Percentiles rank a stretch among this genome's conserved stretches.
phyloP scores from a whole-genome alignment of 2,113 vertebrate genomes.

The Agapornis roseicollis region DNA sequence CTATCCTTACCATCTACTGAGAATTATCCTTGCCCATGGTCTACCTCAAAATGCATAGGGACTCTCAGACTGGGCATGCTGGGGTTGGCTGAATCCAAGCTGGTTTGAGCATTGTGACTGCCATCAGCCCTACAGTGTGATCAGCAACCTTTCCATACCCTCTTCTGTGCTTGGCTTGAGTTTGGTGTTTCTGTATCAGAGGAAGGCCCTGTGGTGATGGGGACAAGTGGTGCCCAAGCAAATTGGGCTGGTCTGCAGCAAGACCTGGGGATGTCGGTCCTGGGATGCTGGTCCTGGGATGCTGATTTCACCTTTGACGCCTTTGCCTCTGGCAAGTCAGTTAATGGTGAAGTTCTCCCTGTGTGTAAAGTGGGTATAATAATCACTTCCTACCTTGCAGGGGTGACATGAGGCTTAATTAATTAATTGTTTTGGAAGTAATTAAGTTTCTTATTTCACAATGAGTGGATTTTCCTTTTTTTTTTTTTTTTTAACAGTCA shows the following conservation, averaged over 20 bases:
- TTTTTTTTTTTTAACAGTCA: rapidly evolving
- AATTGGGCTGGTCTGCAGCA: neutral
- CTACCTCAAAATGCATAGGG: neutral
- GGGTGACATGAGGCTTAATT: slow-evolving; percentile 1
- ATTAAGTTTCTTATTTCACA: slow-evolving; percentile 52
- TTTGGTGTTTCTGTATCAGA: neutral
- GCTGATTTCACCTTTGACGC: neutral
- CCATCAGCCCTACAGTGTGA: neutral
- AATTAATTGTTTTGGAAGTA: slow-evolving; percentile 53
- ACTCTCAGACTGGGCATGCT: neutral
- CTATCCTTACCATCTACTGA: neutral
- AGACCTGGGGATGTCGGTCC: rapidly evolving
- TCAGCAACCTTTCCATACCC: too few relatives aligned
- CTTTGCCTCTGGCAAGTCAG: neutral
- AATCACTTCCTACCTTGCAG: slow-evolving; percentile 46
- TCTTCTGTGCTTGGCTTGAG: neutral
- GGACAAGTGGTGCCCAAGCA: neutral
- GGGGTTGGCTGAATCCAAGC: neutral
- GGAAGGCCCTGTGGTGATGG: neutral
- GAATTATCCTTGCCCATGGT: rapidly evolving
- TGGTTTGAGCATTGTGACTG: neutral
- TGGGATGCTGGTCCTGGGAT: rapidly evolving
- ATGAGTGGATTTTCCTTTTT: neutral
- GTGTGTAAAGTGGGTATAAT: slow-evolving; percentile 10
- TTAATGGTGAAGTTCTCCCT: neutral